phyloP scores from a whole-genome alignment of 2,113 vertebrate genomes.

The Vidua macroura region DNA sequence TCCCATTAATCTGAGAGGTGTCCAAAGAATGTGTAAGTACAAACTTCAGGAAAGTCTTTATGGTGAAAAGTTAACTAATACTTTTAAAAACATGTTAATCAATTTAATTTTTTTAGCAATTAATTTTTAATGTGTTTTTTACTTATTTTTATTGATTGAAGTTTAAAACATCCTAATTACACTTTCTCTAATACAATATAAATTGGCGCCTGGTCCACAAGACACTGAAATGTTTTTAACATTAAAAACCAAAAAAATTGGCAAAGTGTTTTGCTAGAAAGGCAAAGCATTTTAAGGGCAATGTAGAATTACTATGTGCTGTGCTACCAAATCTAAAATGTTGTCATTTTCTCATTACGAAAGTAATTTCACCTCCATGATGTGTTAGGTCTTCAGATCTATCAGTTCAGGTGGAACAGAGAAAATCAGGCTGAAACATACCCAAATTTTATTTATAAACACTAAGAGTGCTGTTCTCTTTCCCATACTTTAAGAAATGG shows the following conservation, averaged over 20 bases:
- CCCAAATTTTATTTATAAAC: not conserved
- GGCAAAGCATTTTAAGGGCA: not conserved
- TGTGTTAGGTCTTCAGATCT: not conserved
- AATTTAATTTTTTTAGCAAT: not conserved
- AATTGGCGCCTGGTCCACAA: not conserved
- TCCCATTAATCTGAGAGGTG: not conserved
- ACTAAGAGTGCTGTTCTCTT: not conserved
- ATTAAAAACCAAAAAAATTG: not conserved
- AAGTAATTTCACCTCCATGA: not conserved
- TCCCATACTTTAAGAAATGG: not conserved
- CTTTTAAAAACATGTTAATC: not conserved
- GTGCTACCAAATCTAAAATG: not conserved
- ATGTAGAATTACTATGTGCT: fast-evolving
- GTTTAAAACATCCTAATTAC: not conserved
- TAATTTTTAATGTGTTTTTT: not conserved
- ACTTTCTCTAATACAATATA: not conserved
- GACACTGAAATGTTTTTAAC: not conserved
- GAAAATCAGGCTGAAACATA: not conserved
- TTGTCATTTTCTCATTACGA: not conserved
- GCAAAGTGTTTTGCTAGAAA: not conserved
- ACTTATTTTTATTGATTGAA: not conserved
- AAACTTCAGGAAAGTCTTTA: not conserved
- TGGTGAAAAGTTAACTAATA: not conserved
- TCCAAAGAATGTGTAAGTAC: not conserved
- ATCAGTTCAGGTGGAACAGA: not conserved